Conservation (phyloP, 30 jellyfish, hydroid and myxozoan species). For the Hydractinia symbiolongicarpus region DNA sequence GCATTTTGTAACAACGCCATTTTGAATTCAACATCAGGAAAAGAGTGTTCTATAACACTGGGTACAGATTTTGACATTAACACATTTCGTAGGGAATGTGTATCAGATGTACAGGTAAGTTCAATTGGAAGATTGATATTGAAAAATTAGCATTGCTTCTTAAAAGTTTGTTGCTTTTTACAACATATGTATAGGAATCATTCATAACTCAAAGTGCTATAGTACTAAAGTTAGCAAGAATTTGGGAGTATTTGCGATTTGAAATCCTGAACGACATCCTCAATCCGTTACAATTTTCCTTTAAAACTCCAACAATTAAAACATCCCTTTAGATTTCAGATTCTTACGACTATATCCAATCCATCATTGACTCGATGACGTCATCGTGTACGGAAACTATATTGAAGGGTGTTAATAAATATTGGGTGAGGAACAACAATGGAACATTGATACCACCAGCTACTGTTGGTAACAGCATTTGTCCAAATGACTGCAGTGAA, state of each 20-base stretch:
- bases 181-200: too few relatives aligned
- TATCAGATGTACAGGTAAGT: constrained; percentile 47
- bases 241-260: too few relatives aligned
- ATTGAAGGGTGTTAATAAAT: constrained; percentile 25
- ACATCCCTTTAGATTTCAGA: neutral
- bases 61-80: constrained; percentile 23
- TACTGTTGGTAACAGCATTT: constrained; percentile 35
- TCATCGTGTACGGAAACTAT: constrained; percentile 47
- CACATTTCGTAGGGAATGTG: constrained; percentile 36
- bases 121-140: neutral
- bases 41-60: constrained; percentile 16
- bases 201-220: too few relatives aligned
- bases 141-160: too few relatives aligned
- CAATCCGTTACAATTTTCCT: neutral
- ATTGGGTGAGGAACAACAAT: constrained; percentile 49
- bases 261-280: neutral
- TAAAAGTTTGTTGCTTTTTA: too few relatives aligned
- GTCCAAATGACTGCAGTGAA: constrained; percentile 67
- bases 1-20: constrained; percentile 14
- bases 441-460: constrained; percentile 65
- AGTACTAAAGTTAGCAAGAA: too few relatives aligned
- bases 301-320: neutral
- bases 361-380: constrained; percentile 51
- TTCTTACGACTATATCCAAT: constrained; percentile 2
- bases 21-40: constrained; percentile 42